Evolutionary conservation across 1,140 invertebrate species (phyloP), one percentile per base, ranked within the genome.

Genomic region (Pogonognathellus flavescens): DNA sequence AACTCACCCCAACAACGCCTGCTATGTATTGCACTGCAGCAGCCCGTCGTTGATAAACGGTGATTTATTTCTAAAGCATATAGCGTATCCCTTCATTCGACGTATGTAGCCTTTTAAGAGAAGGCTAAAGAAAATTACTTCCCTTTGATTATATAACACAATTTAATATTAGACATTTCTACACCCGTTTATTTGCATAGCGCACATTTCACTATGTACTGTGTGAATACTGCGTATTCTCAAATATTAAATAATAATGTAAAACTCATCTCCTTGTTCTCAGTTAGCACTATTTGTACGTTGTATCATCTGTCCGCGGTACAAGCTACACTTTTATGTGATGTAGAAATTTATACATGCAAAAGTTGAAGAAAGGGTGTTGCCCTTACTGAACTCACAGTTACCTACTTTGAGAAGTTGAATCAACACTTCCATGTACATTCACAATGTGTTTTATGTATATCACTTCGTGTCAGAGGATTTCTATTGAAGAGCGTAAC

Each of bases 1-100:
- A 76, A 76, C 70, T 76, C 70, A 76, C 70, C 70, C 70, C 70
- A 76, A 25, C 20, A 9, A 62, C 53, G 16, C 16, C 59, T 18
- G 18, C 9, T n/a, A n/a, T 13, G 9, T n/a, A 20, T 4, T 4
- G n/a, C n/a, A 20, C 9, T 4, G n/a, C n/a, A 62, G 59, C 14
- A 20, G 14, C 31, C 70, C 70, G 70, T 76, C 70, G 70, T 76
- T 76, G 70, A 76, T 76, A 76, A 76, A 49, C 70, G 31, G 70
- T 76, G 70, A 76, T 76, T 76, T 76, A 76, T 76, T 76, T 76
- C 70, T 7, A 50, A 50, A 41, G 25, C n/a, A 50, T 76, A 76
- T 70, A 41, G 31, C 31, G 6, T 16, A 9, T 41, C 66, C 20
- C 25, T 41, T 31, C 25, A 25, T 16, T 70, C 9, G 22, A 70